Evolutionary conservation across 2,888 invertebrate genomes (phyloP).

Genomic region (Nephrotoma guestfalica): DNA sequence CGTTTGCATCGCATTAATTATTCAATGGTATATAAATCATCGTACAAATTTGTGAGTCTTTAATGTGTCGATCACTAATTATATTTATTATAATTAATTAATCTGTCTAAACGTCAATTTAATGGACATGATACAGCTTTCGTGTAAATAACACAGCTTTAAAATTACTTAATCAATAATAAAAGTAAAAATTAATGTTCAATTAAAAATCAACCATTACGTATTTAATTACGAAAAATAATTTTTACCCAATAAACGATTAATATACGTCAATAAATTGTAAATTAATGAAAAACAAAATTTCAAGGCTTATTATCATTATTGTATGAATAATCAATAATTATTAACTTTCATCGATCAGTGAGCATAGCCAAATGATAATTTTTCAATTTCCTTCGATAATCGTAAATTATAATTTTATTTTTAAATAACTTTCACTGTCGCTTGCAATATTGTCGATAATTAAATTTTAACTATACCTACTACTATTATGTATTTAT

Average conservation of each 20-base stretch:
- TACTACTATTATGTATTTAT: no score
- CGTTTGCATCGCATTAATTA: neutral
- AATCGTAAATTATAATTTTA: neutral
- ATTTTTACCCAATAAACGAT: neutral
- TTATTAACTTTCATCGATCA: neutral
- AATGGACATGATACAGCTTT: neutral
- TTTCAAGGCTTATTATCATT: neutral
- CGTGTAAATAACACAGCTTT: neutral
- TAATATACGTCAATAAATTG: neutral
- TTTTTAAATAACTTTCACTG: neutral
- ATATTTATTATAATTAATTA: neutral
- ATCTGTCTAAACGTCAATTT: neutral
- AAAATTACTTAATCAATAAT: neutral
- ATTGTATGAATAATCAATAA: neutral
- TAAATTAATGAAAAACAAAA: neutral
- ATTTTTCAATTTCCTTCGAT: neutral
- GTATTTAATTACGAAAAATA: neutral
- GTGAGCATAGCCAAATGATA: neutral
- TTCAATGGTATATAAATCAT: neutral
- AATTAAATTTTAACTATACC: neutral
- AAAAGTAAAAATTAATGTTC: neutral
- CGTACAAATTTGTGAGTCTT: neutral
- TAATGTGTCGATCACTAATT: neutral
- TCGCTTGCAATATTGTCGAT: neutral
- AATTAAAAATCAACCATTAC: neutral